Conservation (phyloP, 2,113 vertebrate genomes). For the Salminus brasiliensis region DNA sequence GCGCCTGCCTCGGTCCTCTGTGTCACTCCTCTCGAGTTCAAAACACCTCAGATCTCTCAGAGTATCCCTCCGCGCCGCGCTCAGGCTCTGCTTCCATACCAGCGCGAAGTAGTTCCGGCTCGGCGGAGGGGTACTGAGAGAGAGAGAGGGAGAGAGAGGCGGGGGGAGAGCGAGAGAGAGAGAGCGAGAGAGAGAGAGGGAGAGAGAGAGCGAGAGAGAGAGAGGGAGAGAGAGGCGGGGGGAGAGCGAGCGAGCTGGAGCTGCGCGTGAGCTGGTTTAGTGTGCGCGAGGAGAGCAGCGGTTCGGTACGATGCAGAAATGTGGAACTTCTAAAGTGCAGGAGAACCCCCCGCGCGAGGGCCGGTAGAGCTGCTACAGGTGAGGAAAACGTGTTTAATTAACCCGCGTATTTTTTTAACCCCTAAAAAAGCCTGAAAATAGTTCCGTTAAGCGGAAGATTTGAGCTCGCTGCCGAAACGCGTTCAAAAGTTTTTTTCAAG, state of each 20-base stretch:
- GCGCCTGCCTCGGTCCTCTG: too few species aligned
- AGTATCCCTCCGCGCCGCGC: too few species aligned
- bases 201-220: conserved; percentile 16
- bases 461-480: not conserved
- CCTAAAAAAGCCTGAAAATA: too few species aligned
- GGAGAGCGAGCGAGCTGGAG: not conserved
- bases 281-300: not conserved
- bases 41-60: too few species aligned
- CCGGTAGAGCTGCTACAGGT: conserved; percentile 63
- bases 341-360: conserved; percentile 68
- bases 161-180: not conserved
- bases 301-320: conserved; percentile 72
- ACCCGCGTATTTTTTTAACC: too few species aligned
- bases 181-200: not conserved
- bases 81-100: too few species aligned
- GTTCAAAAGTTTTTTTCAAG: not conserved
- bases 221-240: conserved; percentile 1
- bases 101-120: conserved; percentile 81
- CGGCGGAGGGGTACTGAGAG: conserved; percentile 72
- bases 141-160: not conserved
- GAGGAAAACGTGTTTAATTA: conserved; percentile 37
- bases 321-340: conserved; percentile 65
- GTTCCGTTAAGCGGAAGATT: too few species aligned
- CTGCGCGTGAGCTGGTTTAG: conserved; percentile 28
- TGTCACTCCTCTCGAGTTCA: too few species aligned